These are phyloP conservation scores for Actenoides lindsayi DNA, from an alignment of 2,113 vertebrate species.

Conservation along the genomic window DNA sequence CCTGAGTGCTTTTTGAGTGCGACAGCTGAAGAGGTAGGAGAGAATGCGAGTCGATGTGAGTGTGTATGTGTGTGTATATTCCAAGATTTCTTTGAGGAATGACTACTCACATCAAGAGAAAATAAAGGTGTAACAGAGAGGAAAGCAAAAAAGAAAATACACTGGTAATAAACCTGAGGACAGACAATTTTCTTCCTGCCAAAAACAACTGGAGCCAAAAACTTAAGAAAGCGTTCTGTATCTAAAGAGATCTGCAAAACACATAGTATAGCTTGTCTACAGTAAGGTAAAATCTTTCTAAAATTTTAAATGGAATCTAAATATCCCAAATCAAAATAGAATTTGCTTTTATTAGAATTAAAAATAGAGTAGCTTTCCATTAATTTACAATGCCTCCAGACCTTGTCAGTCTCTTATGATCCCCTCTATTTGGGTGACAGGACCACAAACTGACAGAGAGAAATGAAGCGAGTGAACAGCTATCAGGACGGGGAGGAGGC, in stretches of 20 bases:
- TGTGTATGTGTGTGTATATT: background rate
- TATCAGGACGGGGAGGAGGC: constrained; percentile 11
- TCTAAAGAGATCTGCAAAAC: background rate
- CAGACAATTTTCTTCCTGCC: background rate
- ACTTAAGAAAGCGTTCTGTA: background rate
- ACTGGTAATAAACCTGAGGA: background rate
- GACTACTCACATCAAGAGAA: background rate
- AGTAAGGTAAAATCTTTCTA: background rate
- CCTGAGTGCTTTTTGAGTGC: background rate
- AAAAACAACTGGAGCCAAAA: background rate
- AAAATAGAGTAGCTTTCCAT: background rate
- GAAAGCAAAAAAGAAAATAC: background rate
- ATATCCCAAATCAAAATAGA: background rate
- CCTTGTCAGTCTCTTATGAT: background rate
- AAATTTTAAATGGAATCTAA: background rate
- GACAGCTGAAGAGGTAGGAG: background rate
- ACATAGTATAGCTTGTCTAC: background rate
- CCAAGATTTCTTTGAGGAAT: background rate
- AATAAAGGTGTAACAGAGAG: background rate
- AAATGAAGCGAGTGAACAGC: constrained; percentile 69
- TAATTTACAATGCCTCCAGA: background rate
- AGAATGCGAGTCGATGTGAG: background rate
- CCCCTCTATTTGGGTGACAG: constrained; percentile 42
- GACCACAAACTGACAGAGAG: constrained; percentile 52
- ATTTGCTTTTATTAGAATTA: background rate